Percentiles rank a stretch among this genome's conserved stretches.
Conservation (phyloP, 2,113 vertebrate species). For the Petromus typicus region DNA sequence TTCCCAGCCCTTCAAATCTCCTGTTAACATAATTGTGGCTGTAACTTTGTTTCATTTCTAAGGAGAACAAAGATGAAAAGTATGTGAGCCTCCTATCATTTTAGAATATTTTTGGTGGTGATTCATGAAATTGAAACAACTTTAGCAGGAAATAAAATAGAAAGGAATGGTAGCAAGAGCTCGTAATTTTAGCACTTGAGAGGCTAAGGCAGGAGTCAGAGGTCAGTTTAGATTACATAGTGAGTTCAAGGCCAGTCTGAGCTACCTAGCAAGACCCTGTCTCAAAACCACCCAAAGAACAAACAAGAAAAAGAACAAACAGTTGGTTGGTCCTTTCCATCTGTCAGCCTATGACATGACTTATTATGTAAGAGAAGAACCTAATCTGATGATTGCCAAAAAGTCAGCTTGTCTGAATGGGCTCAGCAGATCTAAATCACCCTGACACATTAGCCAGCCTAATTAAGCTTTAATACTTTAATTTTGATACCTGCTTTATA, state of each 20-base stretch:
- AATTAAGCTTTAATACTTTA: neutral
- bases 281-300: neutral
- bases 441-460: neutral
- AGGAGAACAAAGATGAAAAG: constrained; percentile 52
- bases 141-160: constrained; percentile 28
- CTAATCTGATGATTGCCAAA: neutral
- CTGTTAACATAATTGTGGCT: neutral
- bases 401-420: neutral
- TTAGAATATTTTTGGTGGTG: neutral
- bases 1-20: neutral
- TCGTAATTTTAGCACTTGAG: neutral
- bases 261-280: neutral
- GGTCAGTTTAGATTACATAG: neutral
- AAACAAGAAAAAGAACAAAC: neutral
- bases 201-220: neutral
- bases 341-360: neutral
- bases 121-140: constrained; percentile 37
- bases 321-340: neutral
- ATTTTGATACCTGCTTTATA: neutral
- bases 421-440: neutral
- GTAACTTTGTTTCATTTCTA: constrained; percentile 46
- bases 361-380: neutral
- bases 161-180: neutral
- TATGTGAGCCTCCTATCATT: constrained; percentile 16
- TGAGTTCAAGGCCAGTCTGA: neutral